Conservation (phyloP, 2,888 invertebrate species). For the Dynastes tityus region DNA sequence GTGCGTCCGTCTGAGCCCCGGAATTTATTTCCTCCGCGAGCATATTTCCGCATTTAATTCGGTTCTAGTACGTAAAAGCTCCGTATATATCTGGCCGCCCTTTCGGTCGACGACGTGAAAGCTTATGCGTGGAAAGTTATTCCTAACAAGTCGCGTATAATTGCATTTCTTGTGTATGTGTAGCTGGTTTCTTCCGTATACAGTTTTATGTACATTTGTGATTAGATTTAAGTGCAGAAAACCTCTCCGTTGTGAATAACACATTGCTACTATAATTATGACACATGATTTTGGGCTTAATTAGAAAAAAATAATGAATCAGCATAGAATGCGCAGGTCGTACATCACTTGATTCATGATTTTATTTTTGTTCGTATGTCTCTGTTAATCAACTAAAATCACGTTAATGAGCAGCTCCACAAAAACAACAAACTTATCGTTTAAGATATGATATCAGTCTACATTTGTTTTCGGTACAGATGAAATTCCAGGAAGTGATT, state of each 20-base stretch:
- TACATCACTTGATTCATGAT: no score
- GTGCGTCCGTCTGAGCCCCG: slow-evolving; percentile 8
- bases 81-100: slow-evolving; percentile 22
- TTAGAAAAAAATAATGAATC: neutral
- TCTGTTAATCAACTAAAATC: no score
- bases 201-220: neutral
- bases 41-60: slow-evolving; percentile 45
- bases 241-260: neutral
- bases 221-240: neutral
- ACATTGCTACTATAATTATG: slow-evolving; percentile 1
- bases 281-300: neutral
- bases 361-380: no score
- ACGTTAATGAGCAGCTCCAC: no score
- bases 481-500: no score
- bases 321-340: no score
- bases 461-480: no score
- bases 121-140: slow-evolving; percentile 9
- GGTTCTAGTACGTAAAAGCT: slow-evolving; percentile 30
- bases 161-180: neutral
- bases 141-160: slow-evolving; percentile 11
- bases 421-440: no score
- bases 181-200: neutral
- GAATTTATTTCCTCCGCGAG: slow-evolving; percentile 36
- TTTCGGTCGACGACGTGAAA: neutral
- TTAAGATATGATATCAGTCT: no score